Conservation (phyloP, 2,113 vertebrate species). For the Mungos mungo region DNA sequence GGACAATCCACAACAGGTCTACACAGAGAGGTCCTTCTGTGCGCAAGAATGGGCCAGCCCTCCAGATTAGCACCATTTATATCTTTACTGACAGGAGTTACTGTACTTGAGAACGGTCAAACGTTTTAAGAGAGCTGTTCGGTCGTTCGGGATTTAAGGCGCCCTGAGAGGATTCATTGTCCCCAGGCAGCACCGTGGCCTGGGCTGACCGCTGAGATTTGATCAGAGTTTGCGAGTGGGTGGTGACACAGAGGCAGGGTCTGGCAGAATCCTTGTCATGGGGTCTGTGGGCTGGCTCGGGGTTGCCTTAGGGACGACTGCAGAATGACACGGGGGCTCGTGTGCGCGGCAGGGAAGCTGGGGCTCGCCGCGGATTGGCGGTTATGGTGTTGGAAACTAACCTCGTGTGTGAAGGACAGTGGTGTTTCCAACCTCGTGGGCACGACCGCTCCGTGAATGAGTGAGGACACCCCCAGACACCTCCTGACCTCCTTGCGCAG, state of each 20-base stretch:
- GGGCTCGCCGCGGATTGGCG: background rate
- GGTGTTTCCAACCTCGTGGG: background rate
- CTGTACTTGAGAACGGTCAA: slow-evolving; percentile 3
- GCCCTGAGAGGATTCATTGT: slow-evolving; percentile 50
- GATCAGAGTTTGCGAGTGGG: background rate
- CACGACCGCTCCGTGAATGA: accelerated
- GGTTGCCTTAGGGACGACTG: background rate
- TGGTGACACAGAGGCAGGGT: background rate
- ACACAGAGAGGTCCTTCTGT: slow-evolving; percentile 50
- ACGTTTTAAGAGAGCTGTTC: background rate
- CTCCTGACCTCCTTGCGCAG: background rate
- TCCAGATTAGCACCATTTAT: slow-evolving; percentile 7
- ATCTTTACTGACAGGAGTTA: background rate
- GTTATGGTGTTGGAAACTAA: accelerated
- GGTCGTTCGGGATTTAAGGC: background rate
- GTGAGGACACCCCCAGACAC: accelerated
- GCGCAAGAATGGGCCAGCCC: background rate
- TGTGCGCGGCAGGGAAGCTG: background rate
- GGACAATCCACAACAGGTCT: slow-evolving; percentile 11
- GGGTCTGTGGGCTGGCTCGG: background rate
- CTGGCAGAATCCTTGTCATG: background rate
- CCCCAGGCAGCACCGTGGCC: background rate
- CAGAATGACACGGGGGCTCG: background rate
- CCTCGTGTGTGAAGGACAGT: accelerated
- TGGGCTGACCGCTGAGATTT: accelerated